Evolutionary conservation across 1,140 invertebrate species (phyloP), one percentile per base, ranked within the genome.

Genomic region (Bombus haemorrhoidalis): DNA sequence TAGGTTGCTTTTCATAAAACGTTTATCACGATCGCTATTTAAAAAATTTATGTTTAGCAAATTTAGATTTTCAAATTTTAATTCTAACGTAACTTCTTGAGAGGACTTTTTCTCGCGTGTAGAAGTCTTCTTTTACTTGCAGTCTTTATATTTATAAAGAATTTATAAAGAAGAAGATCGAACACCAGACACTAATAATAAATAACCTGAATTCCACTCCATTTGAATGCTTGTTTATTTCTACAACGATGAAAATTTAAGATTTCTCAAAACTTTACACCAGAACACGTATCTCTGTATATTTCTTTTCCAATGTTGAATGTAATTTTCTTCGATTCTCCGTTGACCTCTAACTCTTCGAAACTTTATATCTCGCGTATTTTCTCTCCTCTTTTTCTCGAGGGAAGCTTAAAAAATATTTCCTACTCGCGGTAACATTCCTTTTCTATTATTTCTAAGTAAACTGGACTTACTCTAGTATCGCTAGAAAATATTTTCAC

Each of bases 311-410:
- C n/a, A 13, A 53, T 80, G 43, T 39, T 32, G 28, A 34, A 47
- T 57, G 28, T 66, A 81, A 81, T 71, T 71, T 71, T 25, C 32
- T 66, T 53, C 34, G 66, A 71, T 71, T 18, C 66, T 71, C 78
- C 13, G 32, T 43, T 43, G 78, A 69, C 43, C 32, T 2, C 41
- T 53, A 80, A 69, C 34, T 80, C 66, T 28, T 39, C 6, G 37
- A 37, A 64, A 43, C 53, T 34, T 34, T 72, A 64, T 53, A 22
- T 73, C n/a, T 37, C 69, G 25, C n/a, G 18, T 64, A 82, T 74
- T 64, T 74, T 41, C 39, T 34, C 32, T 15, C n/a, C 4, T 43
- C 6, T 32, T 71, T 32, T 28, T 4, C 69, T 22, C 39, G 0
- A 8, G 57, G 25, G 39, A 43, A 18, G 25, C 3, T 74, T 43